phyloP scores from a whole-genome alignment of 2,888 invertebrate genomes.

The Nysson spinosus region DNA sequence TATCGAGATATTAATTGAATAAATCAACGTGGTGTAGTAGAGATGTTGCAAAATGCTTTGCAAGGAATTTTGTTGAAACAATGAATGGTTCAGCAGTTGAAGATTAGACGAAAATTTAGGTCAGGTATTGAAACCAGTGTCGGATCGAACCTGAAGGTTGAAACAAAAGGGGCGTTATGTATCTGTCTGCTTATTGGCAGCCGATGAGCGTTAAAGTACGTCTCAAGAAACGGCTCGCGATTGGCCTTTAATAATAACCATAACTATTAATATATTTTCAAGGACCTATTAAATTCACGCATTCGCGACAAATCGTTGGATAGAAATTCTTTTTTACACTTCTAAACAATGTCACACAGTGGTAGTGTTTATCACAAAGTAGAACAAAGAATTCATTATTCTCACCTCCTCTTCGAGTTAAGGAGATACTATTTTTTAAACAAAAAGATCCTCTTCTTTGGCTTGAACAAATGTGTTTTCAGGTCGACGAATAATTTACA shows the following conservation, averaged over 20 bases:
- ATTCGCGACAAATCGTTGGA: not conserved
- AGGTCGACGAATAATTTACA: constrained; percentile 3
- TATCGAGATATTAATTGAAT: too few species aligned
- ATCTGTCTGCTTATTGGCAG: constrained; percentile 44
- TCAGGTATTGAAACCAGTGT: too few species aligned
- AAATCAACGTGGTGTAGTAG: too few species aligned
- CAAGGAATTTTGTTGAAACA: too few species aligned
- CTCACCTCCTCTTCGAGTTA: constrained; percentile 53
- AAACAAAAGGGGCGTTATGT: constrained; percentile 30
- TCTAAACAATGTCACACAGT: constrained; percentile 1
- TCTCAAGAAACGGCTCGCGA: too few species aligned
- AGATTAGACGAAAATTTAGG: too few species aligned
- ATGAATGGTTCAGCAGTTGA: too few species aligned
- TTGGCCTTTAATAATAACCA: not conserved
- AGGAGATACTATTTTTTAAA: constrained; percentile 37
- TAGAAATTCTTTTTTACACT: not conserved
- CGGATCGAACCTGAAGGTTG: not conserved
- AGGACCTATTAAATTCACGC: too few species aligned
- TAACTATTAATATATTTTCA: not conserved
- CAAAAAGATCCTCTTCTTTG: constrained; percentile 52
- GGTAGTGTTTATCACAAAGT: not conserved
- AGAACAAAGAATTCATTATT: constrained; percentile 26
- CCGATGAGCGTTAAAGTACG: not conserved
- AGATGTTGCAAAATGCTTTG: too few species aligned
- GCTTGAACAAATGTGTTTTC: constrained; percentile 16